Conservation (phyloP, 1,140 invertebrate genomes). For the Caenorhabditis latens region DNA sequence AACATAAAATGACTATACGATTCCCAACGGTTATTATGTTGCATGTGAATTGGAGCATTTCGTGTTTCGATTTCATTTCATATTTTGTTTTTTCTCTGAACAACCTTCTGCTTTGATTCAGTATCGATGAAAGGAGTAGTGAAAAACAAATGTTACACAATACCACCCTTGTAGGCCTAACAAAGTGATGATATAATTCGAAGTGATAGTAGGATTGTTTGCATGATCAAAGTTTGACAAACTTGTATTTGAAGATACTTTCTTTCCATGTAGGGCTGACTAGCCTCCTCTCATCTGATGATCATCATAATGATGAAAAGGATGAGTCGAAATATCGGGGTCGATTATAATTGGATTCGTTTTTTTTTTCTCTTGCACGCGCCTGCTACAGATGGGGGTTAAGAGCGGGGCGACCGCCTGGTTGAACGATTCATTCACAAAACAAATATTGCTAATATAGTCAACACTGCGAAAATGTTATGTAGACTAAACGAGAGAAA, state of each 20-base stretch:
- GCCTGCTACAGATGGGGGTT: slow-evolving; percentile 23
- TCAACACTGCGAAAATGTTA: slow-evolving; percentile 15
- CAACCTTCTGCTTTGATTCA: not conserved
- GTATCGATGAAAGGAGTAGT: slow-evolving; percentile 11
- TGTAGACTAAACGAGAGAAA: slow-evolving; percentile 5
- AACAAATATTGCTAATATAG: slow-evolving; percentile 48
- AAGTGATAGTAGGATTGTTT: slow-evolving; percentile 33
- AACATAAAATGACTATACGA: not conserved
- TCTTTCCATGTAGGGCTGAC: not conserved
- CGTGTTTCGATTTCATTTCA: not conserved
- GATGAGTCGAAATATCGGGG: slow-evolving; percentile 6
- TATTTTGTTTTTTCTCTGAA: not conserved
- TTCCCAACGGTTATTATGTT: not conserved
- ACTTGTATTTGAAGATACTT: slow-evolving; percentile 16
- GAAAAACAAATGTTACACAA: slow-evolving; percentile 8
- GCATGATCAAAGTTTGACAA: slow-evolving; percentile 47
- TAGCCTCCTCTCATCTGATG: not conserved
- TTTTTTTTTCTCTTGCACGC: slow-evolving; percentile 25
- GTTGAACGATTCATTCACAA: slow-evolving; percentile 55
- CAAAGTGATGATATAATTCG: slow-evolving; percentile 10
- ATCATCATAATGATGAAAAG: slow-evolving; percentile 22
- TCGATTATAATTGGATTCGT: slow-evolving; percentile 38
- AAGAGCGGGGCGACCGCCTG: slow-evolving; percentile 11
- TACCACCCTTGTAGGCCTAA: not conserved
- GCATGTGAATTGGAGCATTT: not conserved